Conservation (phyloP, 64 coral and sea anemone species). For the Acropora tenuis region DNA sequence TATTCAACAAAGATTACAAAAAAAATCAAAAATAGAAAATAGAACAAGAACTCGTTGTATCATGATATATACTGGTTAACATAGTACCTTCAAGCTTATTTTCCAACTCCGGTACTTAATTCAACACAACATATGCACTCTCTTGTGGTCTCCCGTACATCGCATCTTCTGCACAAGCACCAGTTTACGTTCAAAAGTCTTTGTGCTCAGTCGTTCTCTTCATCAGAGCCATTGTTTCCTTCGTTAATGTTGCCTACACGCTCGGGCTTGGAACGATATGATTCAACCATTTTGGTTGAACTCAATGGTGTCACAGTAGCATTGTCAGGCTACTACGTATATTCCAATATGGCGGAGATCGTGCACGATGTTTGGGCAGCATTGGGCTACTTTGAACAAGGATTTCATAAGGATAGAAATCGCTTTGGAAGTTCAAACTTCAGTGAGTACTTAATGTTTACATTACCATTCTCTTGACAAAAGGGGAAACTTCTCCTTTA, state of each 20-base stretch:
- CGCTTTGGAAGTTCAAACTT: too few species aligned
- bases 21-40: background rate
- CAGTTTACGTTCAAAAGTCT: background rate
- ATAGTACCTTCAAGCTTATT: background rate
- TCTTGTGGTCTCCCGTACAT: background rate
- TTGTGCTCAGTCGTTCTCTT: background rate
- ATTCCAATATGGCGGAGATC: background rate
- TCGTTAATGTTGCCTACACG: background rate
- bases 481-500: too few species aligned
- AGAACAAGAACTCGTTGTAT: constrained; percentile 2
- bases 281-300: constrained; percentile 9
- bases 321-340: constrained; percentile 23
- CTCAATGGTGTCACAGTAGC: background rate
- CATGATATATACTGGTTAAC: background rate
- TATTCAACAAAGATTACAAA: background rate
- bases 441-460: too few species aligned
- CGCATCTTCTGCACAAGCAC: background rate
- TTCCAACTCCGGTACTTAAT: background rate
- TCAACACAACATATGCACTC: background rate
- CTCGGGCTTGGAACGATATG: constrained; percentile 1
- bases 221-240: background rate
- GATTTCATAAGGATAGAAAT: too few species aligned
- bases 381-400: too few species aligned
- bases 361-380: too few species aligned
- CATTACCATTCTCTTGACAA: too few species aligned